These are phyloP conservation scores for Dorcus hopei DNA, from an alignment of 2,888 invertebrate genomes.

Conservation along the genomic window DNA sequence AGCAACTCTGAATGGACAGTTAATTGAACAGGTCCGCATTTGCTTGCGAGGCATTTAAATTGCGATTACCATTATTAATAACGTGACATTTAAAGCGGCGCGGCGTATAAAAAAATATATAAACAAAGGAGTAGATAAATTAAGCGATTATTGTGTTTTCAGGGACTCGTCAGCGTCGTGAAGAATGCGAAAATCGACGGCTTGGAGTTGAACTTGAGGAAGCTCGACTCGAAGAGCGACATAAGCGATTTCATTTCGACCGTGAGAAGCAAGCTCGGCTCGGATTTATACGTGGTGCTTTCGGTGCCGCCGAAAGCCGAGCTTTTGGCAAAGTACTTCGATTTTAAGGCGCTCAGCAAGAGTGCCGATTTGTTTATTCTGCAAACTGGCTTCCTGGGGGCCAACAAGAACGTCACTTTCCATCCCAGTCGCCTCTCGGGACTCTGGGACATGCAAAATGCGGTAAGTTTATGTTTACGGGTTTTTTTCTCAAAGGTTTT, in stretches of 20 bases:
- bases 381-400: constrained; percentile 64
- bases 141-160: constrained; percentile 33
- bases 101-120: no score
- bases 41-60: no score
- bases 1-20: no score
- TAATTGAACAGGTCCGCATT: no score
- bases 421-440: constrained; percentile 75
- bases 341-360: constrained; percentile 63
- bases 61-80: no score
- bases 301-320: constrained; percentile 65
- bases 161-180: constrained; percentile 49
- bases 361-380: constrained; percentile 65
- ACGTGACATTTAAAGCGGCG: no score
- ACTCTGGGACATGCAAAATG: constrained; percentile 73
- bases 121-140: no score
- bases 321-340: constrained; percentile 67
- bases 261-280: constrained; percentile 47
- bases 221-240: constrained; percentile 42
- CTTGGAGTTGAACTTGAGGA: constrained; percentile 42
- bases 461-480: constrained; percentile 51
- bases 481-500: neutral
- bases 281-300: constrained; percentile 57
- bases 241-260: constrained; percentile 56
- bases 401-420: constrained; percentile 66
- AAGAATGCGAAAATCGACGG: constrained; percentile 43